Base-by-base conservation (phyloP, 2,888 invertebrate genomes). In the Nasonia oneida region DNA sequence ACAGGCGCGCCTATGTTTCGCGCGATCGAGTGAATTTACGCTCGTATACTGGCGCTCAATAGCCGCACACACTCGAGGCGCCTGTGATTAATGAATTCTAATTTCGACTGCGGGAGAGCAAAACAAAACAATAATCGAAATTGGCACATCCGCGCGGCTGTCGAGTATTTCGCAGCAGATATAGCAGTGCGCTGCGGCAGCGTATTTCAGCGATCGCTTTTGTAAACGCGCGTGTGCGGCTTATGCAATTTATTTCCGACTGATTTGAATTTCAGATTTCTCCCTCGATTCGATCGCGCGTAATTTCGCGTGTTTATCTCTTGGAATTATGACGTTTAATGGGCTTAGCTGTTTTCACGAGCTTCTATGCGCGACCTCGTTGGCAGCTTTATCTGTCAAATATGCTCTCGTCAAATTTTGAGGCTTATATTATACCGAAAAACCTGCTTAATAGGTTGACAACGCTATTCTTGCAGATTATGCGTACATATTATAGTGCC, bases 111-210 rank as follows among this genome's bases (percentile, higher is more conserved):
- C 29, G 57, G 14, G 29, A 33, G 47, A 15, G 50, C 37, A 8
- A 82, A 67, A 82, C 47, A 50, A 74, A 74, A 74, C 81, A 81
- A 80, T 80, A 53, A 73, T 73, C 42, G 57, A 71, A 57, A 73
- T 81, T 39, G 73, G 8, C 53, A 10, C 37, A 39, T 37, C 29
- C 15, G 15, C 15, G 10, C 33, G 67, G 23, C 33, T 33, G 33
- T 29, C 29, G 29, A 67, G 4, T 29, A 29, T 10, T 57, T 15
- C 57, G 57, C 6, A 6, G 29, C 33, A 37, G 37, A 5, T 3
- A 8, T 8, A 29, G 64, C 8, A n/a, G 14, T 29, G 29, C 29
- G 29, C 23, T 12, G 29, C 67, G 29, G 67, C 33, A 12, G 23
- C 67, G 39, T 42, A 8, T 64, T 42, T 61, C 2, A 61, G 42